A percentile compares a stretch with the other conserved stretches of the same genome.
phyloP scores from a whole-genome alignment of 23 tunicate species.

The Clavelina lepadiformis region DNA sequence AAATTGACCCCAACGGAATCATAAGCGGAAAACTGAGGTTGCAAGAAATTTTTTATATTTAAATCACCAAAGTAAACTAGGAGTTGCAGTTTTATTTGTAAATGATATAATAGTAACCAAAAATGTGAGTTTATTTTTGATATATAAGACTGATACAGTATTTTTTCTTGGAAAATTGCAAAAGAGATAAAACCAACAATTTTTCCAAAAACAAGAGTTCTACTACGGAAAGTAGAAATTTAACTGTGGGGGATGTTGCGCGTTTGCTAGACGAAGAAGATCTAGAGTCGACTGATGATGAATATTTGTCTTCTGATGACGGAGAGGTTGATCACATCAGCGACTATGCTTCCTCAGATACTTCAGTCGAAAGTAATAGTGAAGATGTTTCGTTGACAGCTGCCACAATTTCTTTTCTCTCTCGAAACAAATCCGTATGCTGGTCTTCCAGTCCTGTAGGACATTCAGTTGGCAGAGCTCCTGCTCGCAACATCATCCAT shows the following conservation, averaged over 20 bases:
- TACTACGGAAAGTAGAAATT: constrained; percentile 1
- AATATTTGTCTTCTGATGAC: constrained; percentile 10
- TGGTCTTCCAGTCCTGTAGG: constrained; percentile 10
- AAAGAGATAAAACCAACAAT: too few relatives aligned
- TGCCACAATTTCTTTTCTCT: constrained; percentile 4
- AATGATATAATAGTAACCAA: too few relatives aligned
- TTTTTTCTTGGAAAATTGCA: too few relatives aligned
- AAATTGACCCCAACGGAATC: too few relatives aligned
- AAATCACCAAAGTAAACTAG: too few relatives aligned
- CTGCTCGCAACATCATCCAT: constrained; percentile 5
- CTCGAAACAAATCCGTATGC: constrained; percentile 12
- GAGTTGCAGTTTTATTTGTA: too few relatives aligned
- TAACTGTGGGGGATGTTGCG: constrained; percentile 2
- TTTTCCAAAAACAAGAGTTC: constrained; percentile 2
- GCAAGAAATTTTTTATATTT: too few relatives aligned
- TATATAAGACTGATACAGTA: too few relatives aligned
- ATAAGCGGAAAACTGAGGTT: too few relatives aligned
- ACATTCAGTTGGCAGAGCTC: constrained; percentile 10
- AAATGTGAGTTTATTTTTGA: too few relatives aligned
- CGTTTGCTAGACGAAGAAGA: constrained; percentile 10
- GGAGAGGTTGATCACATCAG: constrained; percentile 15
- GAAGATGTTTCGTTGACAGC: constrained; percentile 7
- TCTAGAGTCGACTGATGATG: constrained; percentile 3
- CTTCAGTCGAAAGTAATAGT: constrained; percentile 2
- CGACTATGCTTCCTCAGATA: constrained; percentile 6